Conservation (phyloP, 30 jellyfish, hydroid and myxozoan species). For the Hydractinia symbiolongicarpus region DNA sequence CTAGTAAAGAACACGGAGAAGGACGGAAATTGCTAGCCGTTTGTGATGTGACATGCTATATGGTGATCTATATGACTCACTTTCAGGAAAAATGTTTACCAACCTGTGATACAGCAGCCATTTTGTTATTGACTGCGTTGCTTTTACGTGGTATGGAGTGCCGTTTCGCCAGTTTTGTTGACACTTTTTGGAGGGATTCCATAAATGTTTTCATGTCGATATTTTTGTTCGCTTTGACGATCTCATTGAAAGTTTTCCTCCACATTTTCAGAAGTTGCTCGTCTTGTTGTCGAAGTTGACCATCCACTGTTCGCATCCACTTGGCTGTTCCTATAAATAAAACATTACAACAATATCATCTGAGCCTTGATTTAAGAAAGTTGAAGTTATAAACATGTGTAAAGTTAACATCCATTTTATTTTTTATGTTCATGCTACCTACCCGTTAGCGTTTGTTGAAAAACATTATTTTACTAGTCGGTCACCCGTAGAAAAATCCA, state of each 20-base stretch:
- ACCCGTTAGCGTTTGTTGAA: too few relatives aligned
- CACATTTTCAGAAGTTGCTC: slow-evolving; percentile 18
- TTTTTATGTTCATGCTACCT: too few relatives aligned
- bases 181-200: slow-evolving; percentile 2
- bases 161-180: slow-evolving; percentile 15
- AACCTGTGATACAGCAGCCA: slow-evolving; percentile 20
- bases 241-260: slow-evolving; percentile 23
- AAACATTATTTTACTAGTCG: too few relatives aligned
- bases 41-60: too few relatives aligned
- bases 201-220: slow-evolving; percentile 8
- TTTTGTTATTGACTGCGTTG: not conserved
- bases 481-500: too few relatives aligned
- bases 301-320: slow-evolving; percentile 22
- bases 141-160: slow-evolving; percentile 19
- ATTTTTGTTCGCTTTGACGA: slow-evolving; percentile 12
- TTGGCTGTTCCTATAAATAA: slow-evolving; percentile 13
- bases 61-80: too few relatives aligned
- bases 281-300: slow-evolving; percentile 19
- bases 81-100: too few relatives aligned
- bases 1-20: too few relatives aligned
- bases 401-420: too few relatives aligned
- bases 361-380: not conserved
- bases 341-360: not conserved
- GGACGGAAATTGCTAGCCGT: too few relatives aligned
- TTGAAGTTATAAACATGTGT: too few relatives aligned